Conservation (phyloP, 2,797 vertebrate species). For the Discoglossus pictus region DNA sequence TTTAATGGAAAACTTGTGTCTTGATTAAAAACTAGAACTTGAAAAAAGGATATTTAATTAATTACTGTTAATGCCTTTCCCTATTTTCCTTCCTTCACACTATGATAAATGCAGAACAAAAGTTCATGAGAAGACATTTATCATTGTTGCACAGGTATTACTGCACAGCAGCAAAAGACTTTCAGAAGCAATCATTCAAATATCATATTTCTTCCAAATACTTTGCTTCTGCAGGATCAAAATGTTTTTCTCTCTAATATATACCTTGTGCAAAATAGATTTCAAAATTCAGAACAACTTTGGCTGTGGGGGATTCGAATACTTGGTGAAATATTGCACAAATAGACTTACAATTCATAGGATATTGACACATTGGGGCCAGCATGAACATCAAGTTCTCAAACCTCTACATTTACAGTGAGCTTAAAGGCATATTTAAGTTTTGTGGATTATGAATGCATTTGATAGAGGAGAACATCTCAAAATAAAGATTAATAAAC, state of each 20-base stretch:
- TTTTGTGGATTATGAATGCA: background rate
- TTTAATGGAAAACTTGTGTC: too few relatives aligned
- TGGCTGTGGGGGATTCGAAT: background rate
- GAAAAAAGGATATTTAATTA: slow-evolving; percentile 3
- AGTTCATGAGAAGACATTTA: slow-evolving; percentile 28
- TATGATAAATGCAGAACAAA: slow-evolving; percentile 27
- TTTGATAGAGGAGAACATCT: too few relatives aligned
- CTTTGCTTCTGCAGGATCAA: slow-evolving; percentile 23
- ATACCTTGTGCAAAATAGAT: background rate
- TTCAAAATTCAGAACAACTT: background rate
- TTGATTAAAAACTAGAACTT: too few relatives aligned
- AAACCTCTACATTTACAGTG: background rate
- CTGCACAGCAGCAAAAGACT: slow-evolving; percentile 3
- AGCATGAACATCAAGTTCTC: background rate
- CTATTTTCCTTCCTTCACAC: slow-evolving; percentile 6
- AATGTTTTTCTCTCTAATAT: slow-evolving; percentile 30
- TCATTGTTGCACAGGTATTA: slow-evolving; percentile 20
- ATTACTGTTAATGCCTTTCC: background rate
- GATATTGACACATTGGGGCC: slow-evolving; percentile 1
- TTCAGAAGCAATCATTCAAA: slow-evolving; percentile 4
- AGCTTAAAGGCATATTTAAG: slow-evolving; percentile 1
- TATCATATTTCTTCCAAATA: slow-evolving; percentile 23
- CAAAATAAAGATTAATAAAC: too few relatives aligned
- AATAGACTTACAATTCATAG: too few relatives aligned
- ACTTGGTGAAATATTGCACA: background rate